Conservation (phyloP, 2,113 vertebrate genomes). For the Prochilodus magdalenae region DNA sequence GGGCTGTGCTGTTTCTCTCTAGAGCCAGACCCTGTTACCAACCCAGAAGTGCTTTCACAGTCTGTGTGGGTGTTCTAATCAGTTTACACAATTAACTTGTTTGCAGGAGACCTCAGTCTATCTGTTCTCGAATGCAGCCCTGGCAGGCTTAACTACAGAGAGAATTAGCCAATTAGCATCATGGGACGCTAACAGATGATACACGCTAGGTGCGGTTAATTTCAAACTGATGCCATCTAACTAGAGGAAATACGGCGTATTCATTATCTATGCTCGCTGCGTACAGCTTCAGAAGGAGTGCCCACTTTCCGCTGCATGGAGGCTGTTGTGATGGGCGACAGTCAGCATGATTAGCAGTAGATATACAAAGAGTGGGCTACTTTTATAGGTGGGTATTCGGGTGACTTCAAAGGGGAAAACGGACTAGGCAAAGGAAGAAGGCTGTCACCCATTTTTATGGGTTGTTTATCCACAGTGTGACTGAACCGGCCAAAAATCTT, state of each 20-base stretch:
- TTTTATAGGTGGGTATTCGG: too few relatives aligned
- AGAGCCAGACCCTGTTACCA: background rate
- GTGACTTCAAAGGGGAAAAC: too few relatives aligned
- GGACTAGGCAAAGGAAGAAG: too few relatives aligned
- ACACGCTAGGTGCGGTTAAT: conserved; percentile 6
- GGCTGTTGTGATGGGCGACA: background rate
- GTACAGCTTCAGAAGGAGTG: background rate
- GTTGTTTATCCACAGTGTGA: too few relatives aligned
- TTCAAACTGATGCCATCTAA: conserved; percentile 11
- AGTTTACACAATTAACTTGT: conserved; percentile 1
- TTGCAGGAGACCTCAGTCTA: background rate
- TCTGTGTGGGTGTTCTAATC: background rate
- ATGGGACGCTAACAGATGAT: conserved; percentile 8
- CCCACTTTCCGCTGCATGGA: background rate
- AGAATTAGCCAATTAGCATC: conserved; percentile 4
- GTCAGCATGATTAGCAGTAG: background rate
- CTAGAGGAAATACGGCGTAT: background rate
- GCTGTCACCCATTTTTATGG: too few relatives aligned
- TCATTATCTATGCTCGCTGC: background rate
- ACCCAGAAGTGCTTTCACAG: background rate
- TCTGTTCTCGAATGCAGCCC: conserved; percentile 1
- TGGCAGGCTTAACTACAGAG: background rate
- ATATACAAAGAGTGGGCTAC: background rate
- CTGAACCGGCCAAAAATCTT: too few relatives aligned
- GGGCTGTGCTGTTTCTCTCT: background rate